Evolutionary conservation across 2,797 vertebrate genomes (phyloP).

Genomic region (Rhabdophis nuchalis): DNA sequence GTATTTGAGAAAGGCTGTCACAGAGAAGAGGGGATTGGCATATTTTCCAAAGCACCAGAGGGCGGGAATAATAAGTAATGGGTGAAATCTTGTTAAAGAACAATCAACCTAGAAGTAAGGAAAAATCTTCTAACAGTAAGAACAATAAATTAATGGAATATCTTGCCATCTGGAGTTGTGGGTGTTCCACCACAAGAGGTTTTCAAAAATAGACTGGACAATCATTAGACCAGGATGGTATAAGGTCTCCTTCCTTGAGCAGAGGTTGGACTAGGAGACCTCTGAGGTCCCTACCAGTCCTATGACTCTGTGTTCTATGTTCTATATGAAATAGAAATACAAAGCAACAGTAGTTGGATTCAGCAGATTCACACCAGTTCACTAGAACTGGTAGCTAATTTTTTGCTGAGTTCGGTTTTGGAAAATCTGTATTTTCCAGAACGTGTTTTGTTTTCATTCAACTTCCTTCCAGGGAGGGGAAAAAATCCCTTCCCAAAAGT

Average conservation of each 20-base stretch:
- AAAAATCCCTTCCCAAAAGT: no score
- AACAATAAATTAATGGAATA: neutral
- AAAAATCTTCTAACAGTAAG: neutral
- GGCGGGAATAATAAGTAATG: neutral
- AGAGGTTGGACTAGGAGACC: neutral
- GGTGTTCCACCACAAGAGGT: neutral
- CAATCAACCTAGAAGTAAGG: neutral
- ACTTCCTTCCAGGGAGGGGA: no score
- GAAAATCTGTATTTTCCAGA: no score
- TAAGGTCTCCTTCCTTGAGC: neutral
- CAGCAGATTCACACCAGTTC: no score
- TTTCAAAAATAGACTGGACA: neutral
- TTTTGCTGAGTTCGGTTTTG: no score
- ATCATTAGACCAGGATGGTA: neutral
- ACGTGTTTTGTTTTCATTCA: no score
- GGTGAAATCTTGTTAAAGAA: neutral
- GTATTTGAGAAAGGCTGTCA: neutral
- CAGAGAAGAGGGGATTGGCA: neutral
- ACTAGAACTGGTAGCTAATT: no score
- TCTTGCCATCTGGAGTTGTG: neutral
- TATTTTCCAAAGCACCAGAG: neutral
- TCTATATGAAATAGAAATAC: constrained; percentile 1
- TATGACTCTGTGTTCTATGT: neutral
- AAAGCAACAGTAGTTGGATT: neutral
- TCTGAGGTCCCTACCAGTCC: neutral